Conservation (phyloP, 2,888 invertebrate genomes). For the Apantesis nais region DNA sequence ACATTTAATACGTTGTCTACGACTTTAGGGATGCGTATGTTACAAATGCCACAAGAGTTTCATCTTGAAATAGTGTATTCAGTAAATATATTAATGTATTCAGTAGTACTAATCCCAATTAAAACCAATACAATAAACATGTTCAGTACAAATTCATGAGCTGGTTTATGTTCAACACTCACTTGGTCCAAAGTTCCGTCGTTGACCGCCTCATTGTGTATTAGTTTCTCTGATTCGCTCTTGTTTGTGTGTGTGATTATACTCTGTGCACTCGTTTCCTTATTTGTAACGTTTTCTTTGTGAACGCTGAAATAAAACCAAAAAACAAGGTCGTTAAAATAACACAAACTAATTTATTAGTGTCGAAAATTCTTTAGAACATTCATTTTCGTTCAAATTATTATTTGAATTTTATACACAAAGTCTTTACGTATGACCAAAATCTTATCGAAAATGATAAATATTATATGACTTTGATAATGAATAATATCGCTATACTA, state of each 20-base stretch:
- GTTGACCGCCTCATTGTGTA: constrained; percentile 67
- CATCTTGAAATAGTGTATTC: too few relatives aligned
- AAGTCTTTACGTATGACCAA: background rate
- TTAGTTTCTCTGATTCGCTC: constrained; percentile 72
- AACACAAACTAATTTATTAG: background rate
- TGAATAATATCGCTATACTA: background rate
- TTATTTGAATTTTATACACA: background rate
- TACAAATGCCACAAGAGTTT: too few relatives aligned
- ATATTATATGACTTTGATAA: background rate
- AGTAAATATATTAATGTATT: too few relatives aligned
- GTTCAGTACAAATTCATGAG: background rate
- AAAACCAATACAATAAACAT: background rate
- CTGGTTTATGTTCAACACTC: constrained; percentile 29
- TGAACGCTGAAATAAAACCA: constrained; percentile 66
- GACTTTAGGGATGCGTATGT: too few relatives aligned
- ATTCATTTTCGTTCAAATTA: background rate
- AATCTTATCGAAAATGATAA: background rate
- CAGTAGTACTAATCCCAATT: too few relatives aligned
- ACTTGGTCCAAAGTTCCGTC: constrained; percentile 74
- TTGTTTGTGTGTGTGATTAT: constrained; percentile 76
- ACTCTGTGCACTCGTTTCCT: constrained; percentile 72
- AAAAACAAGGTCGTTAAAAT: background rate
- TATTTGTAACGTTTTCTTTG: constrained; percentile 75
- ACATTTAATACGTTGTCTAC: too few relatives aligned
- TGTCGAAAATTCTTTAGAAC: background rate